phyloP scores from a whole-genome alignment of 64 coral and sea anemone genomes.

The Stylophora pistillata region DNA sequence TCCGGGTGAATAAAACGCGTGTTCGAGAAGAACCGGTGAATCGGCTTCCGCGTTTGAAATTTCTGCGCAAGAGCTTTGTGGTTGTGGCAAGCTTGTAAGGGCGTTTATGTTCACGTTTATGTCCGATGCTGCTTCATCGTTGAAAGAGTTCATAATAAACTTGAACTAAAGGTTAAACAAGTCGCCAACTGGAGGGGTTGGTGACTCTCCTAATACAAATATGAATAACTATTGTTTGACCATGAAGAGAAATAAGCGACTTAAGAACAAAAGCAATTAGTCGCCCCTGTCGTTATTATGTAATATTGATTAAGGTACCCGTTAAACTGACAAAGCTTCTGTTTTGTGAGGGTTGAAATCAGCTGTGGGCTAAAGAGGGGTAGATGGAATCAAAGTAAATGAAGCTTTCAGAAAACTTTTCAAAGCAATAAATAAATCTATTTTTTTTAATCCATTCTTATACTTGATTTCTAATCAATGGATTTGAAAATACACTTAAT shows the following conservation, averaged over 20 bases:
- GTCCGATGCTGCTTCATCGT: slow-evolving; percentile 15
- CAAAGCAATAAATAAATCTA: not conserved
- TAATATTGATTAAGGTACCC: slow-evolving; percentile 32
- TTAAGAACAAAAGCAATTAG: slow-evolving; percentile 42
- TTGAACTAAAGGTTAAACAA: slow-evolving; percentile 11
- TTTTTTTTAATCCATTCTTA: not conserved
- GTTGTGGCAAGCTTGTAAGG: not conserved
- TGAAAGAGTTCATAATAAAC: slow-evolving; percentile 33
- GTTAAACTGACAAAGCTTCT: slow-evolving; percentile 4
- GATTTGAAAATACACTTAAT: too few species aligned
- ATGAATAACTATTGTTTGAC: slow-evolving; percentile 39
- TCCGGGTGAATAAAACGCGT: slow-evolving; percentile 44
- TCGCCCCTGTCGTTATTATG: slow-evolving; percentile 24
- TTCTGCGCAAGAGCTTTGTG: not conserved
- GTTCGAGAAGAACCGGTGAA: slow-evolving; percentile 36
- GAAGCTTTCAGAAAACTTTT: not conserved
- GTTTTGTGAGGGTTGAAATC: slow-evolving; percentile 8
- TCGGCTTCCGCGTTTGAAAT: not conserved
- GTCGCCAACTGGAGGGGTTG: slow-evolving; percentile 3
- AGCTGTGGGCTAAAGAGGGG: not conserved
- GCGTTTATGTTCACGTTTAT: slow-evolving; percentile 23
- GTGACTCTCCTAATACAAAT: slow-evolving; percentile 20
- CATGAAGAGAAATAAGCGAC: not conserved
- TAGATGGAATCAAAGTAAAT: not conserved
- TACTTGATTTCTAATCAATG: not conserved